These are phyloP conservation scores for Junonia oenone DNA, from an alignment of 2,888 invertebrate genomes.

Conservation along the genomic window DNA sequence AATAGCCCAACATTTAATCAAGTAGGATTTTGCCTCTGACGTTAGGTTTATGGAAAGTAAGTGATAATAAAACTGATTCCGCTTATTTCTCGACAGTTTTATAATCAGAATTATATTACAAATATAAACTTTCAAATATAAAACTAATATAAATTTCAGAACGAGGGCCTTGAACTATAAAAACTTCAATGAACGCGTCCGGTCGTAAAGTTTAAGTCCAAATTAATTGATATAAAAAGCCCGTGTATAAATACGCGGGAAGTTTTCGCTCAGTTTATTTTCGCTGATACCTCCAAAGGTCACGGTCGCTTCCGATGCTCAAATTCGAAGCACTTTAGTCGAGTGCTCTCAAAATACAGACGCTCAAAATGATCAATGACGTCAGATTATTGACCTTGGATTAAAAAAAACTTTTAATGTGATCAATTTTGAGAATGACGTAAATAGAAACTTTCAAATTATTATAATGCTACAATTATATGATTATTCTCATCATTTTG, in stretches of 20 bases:
- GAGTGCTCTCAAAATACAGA: background rate
- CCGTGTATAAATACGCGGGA: background rate
- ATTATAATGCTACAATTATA: too few species aligned
- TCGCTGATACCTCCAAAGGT: background rate
- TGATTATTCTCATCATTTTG: too few species aligned
- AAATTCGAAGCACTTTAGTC: background rate
- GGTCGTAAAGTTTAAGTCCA: slow-evolving; percentile 11
- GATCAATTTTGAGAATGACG: too few species aligned
- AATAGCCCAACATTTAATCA: too few species aligned
- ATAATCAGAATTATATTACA: background rate
- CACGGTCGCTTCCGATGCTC: background rate
- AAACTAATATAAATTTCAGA: too few species aligned
- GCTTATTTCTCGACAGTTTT: background rate
- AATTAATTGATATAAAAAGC: slow-evolving; percentile 12
- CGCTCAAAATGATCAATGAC: background rate
- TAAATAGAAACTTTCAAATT: too few species aligned
- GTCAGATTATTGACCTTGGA: too few species aligned
- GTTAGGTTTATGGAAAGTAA: too few species aligned
- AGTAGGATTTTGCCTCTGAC: too few species aligned
- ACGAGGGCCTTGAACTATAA: slow-evolving; percentile 24
- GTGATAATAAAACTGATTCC: too few species aligned
- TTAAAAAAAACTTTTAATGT: too few species aligned
- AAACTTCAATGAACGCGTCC: slow-evolving; percentile 18
- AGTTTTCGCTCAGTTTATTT: slow-evolving; percentile 2
- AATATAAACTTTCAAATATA: slow-evolving; percentile 5